These are phyloP conservation scores for Catharus minimus DNA, from an alignment of 2,113 vertebrate genomes.

Conservation along the genomic window DNA sequence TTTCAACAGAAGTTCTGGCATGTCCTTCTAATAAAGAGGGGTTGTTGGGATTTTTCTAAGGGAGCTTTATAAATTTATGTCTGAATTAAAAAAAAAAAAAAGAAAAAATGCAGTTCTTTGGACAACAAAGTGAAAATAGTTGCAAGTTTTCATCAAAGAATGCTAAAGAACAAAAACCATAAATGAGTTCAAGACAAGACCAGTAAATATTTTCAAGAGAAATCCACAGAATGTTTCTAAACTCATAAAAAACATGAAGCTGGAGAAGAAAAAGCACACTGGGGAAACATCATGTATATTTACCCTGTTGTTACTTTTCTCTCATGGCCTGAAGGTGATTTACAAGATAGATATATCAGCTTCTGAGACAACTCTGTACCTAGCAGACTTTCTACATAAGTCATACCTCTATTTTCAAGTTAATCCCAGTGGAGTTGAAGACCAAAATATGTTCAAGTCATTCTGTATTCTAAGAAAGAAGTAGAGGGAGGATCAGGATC, in stretches of 20 bases:
- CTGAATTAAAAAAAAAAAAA: background rate
- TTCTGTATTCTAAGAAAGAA: background rate
- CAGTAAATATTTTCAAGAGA: background rate
- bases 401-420: background rate
- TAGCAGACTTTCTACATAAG: background rate
- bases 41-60: background rate
- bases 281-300: background rate
- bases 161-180: background rate
- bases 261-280: background rate
- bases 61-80: background rate
- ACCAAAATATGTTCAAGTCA: background rate
- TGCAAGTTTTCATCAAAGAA: background rate
- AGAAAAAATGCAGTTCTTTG: background rate
- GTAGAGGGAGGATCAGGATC: background rate
- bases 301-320: background rate
- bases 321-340: background rate
- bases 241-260: background rate
- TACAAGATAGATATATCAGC: background rate
- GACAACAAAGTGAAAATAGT: background rate
- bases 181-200: background rate
- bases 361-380: background rate
- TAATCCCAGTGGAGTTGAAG: background rate
- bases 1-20: background rate
- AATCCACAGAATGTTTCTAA: background rate
- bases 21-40: background rate